Conservation (phyloP, 2,797 vertebrate species). For the Xenops minutus region DNA sequence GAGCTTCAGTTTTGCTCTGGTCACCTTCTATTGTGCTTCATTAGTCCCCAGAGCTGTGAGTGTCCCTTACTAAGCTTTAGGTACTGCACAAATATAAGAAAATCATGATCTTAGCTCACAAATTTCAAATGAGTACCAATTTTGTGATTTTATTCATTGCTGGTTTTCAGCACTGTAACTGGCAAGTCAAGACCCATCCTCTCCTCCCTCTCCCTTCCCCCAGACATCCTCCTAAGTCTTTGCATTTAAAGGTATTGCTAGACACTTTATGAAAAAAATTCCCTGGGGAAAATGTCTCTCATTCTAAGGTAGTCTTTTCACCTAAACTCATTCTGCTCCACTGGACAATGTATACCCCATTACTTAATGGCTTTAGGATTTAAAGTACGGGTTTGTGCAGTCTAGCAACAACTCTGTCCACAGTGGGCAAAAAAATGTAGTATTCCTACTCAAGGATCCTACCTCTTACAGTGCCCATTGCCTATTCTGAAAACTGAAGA, state of each 20-base stretch:
- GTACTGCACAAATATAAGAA: not conserved
- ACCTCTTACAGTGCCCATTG: not conserved
- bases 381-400: not conserved
- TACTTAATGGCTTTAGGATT: not conserved
- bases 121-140: not conserved
- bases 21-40: not conserved
- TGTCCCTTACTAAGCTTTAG: not conserved
- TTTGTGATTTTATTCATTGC: not conserved
- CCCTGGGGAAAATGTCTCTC: not conserved
- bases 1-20: not conserved
- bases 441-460: not conserved
- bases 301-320: not conserved
- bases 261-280: not conserved
- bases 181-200: not conserved
- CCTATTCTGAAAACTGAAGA: not conserved
- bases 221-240: not conserved
- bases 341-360: fast-evolving
- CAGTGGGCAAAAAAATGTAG: not conserved
- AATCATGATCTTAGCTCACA: not conserved
- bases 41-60: not conserved
- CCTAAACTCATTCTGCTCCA: not conserved
- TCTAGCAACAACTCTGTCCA: not conserved
- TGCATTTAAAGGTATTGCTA: not conserved
- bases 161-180: not conserved
- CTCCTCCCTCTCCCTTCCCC: not conserved